Evolutionary conservation across 2,797 vertebrate species (phyloP), one percentile per base, ranked within the genome.

Genomic region (Notoglanidium macrostoma): DNA sequence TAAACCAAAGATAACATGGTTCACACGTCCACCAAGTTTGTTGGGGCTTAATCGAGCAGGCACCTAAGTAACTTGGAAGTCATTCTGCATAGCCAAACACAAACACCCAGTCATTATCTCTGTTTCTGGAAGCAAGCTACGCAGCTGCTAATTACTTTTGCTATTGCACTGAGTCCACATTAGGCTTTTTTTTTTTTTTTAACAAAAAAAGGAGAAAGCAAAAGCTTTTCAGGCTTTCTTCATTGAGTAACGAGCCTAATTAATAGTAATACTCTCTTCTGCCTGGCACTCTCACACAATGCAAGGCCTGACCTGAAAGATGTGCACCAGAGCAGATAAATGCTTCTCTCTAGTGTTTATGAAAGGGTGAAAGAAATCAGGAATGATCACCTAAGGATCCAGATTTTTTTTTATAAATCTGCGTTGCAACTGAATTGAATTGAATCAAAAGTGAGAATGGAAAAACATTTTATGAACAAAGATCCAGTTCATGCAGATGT

Each of bases 91-190:
- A 79, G 49, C 87, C 65, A 54, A 76, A 89, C 90, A 89, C 73
- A 86, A 49, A 81, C 81, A 87, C 76, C 49, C 87, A 87, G 84
- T 87, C 78, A 85, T 88, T 88, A 87, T 85, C 73, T 79, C 29
- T 5, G 68, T 78, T 80, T 65, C 80, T 87, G 55, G 29, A 73
- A 83, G 82, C 80, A 80, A 57, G 86, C 80, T 73, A 76, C 44
- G 17, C 85, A 86, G 76, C 21, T 51, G 35, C 15, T 57, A 84
- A 89, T 89, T 74, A 68, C 68, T 57, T 59, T 63, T 14, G 35
- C 83, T 23, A 40, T 68, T 85, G 77, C 23, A 59, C 76, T 80
- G 40, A 1, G 84, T 79, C 65, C 51, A 29, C 32, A 49, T 44
- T 3, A 49, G 40, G 72, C 44, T 23, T 49, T 12, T 7, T 55